Evolutionary conservation across 2,888 invertebrate species (phyloP).

Genomic region (Drosophila formosana): DNA sequence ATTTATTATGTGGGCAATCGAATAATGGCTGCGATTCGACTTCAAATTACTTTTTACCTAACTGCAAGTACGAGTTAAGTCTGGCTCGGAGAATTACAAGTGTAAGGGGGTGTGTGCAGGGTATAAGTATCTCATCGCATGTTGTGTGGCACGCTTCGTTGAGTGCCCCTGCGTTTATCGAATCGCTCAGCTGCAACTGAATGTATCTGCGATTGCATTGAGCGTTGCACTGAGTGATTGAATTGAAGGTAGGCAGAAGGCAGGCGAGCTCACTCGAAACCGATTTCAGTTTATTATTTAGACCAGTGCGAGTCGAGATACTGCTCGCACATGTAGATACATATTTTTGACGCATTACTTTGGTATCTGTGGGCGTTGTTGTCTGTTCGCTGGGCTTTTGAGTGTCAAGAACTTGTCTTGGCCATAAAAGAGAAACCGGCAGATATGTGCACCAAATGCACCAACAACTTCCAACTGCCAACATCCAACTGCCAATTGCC

Average conservation of each 20-base stretch:
- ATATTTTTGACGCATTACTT: conserved; percentile 24
- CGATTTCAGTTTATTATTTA: conserved; percentile 26
- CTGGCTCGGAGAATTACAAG: too few relatives aligned
- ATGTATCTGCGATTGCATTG: conserved; percentile 26
- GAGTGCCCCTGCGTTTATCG: conserved; percentile 65
- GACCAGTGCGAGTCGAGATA: not conserved
- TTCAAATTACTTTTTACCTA: conserved; percentile 59
- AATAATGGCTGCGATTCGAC: conserved; percentile 53
- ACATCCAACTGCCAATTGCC: conserved; percentile 7
- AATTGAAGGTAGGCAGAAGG: conserved; percentile 38
- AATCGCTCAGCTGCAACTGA: conserved; percentile 60
- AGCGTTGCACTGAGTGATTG: conserved; percentile 38
- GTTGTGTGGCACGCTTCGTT: conserved; percentile 72
- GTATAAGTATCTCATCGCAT: conserved; percentile 32
- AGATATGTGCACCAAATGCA: conserved; percentile 79
- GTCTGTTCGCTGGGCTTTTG: conserved; percentile 68
- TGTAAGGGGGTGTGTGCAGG: not conserved
- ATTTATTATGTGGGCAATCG: conserved; percentile 74
- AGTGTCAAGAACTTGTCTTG: conserved; percentile 80
- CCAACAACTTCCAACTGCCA: conserved; percentile 32
- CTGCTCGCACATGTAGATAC: conserved; percentile 18
- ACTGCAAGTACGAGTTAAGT: conserved; percentile 5
- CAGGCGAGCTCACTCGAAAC: conserved; percentile 13
- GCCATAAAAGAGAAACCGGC: conserved; percentile 79
- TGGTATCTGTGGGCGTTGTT: conserved; percentile 46